Conservation (phyloP, 2,113 vertebrate species). For the Aythya baeri region DNA sequence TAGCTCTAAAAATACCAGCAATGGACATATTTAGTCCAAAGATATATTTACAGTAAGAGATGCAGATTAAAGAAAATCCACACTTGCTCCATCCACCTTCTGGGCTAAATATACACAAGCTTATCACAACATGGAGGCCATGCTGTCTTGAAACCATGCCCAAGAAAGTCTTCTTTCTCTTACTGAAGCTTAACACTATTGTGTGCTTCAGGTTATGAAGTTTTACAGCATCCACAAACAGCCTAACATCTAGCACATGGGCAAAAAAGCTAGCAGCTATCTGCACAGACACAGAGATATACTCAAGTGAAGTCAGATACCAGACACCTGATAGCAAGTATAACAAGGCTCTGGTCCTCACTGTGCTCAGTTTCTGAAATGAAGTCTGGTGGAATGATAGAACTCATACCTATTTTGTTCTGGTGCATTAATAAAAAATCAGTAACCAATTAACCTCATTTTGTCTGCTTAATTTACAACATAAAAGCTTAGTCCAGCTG, state of each 20-base stretch:
- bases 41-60: background rate
- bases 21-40: background rate
- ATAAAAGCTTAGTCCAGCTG: background rate
- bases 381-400: background rate
- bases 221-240: background rate
- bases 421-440: background rate
- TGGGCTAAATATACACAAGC: background rate
- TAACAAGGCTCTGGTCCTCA: background rate
- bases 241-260: background rate
- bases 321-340: background rate
- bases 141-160: background rate
- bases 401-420: background rate
- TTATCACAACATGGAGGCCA: background rate
- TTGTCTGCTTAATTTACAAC: background rate
- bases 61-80: background rate
- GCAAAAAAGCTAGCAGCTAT: background rate
- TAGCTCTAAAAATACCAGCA: background rate
- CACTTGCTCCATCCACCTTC: background rate
- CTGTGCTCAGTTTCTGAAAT: background rate
- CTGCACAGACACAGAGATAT: too few relatives aligned
- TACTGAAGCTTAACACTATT: background rate
- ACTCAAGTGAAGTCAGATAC: background rate
- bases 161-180: rapidly evolving
- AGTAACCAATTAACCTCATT: background rate
- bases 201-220: background rate